Base-by-base conservation (phyloP, 2,888 invertebrate genomes). In the Clunio marinus region DNA sequence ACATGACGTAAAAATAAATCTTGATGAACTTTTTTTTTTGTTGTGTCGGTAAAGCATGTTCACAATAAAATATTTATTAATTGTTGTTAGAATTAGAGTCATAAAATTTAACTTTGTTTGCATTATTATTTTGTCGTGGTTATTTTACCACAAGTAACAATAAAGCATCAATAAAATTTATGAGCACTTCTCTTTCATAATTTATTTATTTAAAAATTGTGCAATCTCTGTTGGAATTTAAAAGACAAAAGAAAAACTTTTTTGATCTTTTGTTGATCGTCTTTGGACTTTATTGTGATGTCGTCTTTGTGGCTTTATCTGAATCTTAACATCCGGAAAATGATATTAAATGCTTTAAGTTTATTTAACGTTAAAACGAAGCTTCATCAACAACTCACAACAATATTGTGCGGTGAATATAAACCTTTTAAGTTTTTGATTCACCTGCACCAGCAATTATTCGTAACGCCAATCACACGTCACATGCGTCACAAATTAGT, bases 311-410 rank as follows among this genome's bases (percentile, higher is more conserved):
- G 41, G 41, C 41, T 41, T 41, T n/a, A 15, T 10, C n/a, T n/a
- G n/a, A n/a, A n/a, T n/a, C 57, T 27, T 27, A 59, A 62, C 62
- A 62, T 62, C 62, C 62, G 62, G 62, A 62, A 62, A 62, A 62
- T 41, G 3, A 15, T 41, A 2, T 41, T 41, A 41, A 41, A n/a
- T 2, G 41, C 2, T n/a, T 41, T 41, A 10, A 2, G 10, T n/a
- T n/a, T n/a, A n/a, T n/a, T n/a, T n/a, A n/a, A n/a, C n/a, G 41
- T n/a, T 41, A 41, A 41, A n/a, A n/a, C n/a, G n/a, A n/a, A n/a
- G 41, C 41, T 10, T 41, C n/a, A n/a, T n/a, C 32, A 32, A 32
- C 32, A 32, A 7, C 32, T 32, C 32, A 4, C 22, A 17, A 51
- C 22, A 51, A 22, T 51, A 17, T 17, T 22, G 51, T 20, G 51